Conservation (phyloP, 2,888 invertebrate genomes). For the Lasioglossum zephyrum region DNA sequence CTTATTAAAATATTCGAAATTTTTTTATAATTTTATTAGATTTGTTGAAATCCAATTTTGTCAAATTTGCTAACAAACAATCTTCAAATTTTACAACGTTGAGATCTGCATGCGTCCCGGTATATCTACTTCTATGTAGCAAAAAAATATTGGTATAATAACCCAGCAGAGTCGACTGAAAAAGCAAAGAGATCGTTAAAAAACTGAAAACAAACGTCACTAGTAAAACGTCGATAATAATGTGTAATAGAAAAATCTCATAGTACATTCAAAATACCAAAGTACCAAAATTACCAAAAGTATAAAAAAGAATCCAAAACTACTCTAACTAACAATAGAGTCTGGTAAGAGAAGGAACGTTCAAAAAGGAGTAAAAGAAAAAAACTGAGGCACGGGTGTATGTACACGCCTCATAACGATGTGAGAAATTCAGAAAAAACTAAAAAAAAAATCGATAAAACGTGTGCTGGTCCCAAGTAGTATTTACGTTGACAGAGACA, state of each 20-base stretch:
- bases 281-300: conserved; percentile 12
- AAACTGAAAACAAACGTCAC: conserved; percentile 43
- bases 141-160: conserved; percentile 59
- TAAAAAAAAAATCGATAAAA: conserved; percentile 15
- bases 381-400: conserved; percentile 58
- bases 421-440: conserved; percentile 24
- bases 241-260: conserved; percentile 50
- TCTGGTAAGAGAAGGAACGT: conserved; percentile 38
- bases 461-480: conserved; percentile 44
- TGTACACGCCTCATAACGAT: conserved; percentile 44
- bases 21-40: neutral
- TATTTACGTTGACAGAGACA: conserved; percentile 48
- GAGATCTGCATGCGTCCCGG: conserved; percentile 61
- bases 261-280: conserved; percentile 47
- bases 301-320: conserved; percentile 52
- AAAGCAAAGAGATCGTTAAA: conserved; percentile 49
- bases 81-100: neutral
- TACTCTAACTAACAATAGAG: conserved; percentile 55
- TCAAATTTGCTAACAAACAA: neutral
- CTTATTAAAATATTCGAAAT: neutral
- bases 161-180: conserved; percentile 52
- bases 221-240: conserved; percentile 34
- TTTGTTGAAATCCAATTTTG: neutral
- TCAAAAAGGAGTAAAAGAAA: conserved; percentile 45
- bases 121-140: conserved; percentile 62